Evolutionary conservation across 2,113 vertebrate genomes (phyloP), one percentile per base, ranked within the genome.

Genomic region (Caranx ignobilis): DNA sequence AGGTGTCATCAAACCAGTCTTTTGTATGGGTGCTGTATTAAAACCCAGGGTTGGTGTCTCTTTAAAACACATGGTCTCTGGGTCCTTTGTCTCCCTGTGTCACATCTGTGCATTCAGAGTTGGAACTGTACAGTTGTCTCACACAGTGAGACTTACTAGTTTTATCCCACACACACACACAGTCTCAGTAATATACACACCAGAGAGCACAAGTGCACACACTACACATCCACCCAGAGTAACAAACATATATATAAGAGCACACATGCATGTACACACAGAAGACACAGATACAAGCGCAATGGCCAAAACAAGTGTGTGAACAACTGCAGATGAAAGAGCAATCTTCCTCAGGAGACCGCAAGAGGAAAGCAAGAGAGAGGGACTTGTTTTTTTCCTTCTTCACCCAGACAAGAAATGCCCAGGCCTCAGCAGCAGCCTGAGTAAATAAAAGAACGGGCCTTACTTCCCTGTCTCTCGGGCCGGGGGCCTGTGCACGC

Each of bases 371-470:
- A 90, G 76, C 77, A 50, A 93, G 83, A 91, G 89, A 89, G 89
- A 93, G 39, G 39, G 89, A 89, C 90, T 90, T 93, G 91, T 93
- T 93, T 91, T 96, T 97, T 96, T 94, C 96, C 96, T 96, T 94
- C 95, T 97, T 96, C 96, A 96, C 94, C 96, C 96, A 97, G 97
- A 97, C 96, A 92, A 98, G 97, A 97, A 98, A 97, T 97, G 96
- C 95, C 96, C 96, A 95, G 96, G 96, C 97, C 96, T 96, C 95
- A 95, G 97, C 92, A 92, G 92, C 97, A 96, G 97, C 98, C 97
- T 97, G 97, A 97, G 97, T 98, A 98, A 99, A 99, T 99, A 99
- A 98, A 98, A 98, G 96, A 88, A 95, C 83, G 95, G 96, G 96
- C 96, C 96, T 97, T 97, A 97, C 97, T 98, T 97, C 96, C 96